Percentiles rank a stretch among this genome's conserved stretches.
Evolutionary conservation across 2,888 invertebrate species (phyloP).

Genomic region (Nomada fucata): DNA sequence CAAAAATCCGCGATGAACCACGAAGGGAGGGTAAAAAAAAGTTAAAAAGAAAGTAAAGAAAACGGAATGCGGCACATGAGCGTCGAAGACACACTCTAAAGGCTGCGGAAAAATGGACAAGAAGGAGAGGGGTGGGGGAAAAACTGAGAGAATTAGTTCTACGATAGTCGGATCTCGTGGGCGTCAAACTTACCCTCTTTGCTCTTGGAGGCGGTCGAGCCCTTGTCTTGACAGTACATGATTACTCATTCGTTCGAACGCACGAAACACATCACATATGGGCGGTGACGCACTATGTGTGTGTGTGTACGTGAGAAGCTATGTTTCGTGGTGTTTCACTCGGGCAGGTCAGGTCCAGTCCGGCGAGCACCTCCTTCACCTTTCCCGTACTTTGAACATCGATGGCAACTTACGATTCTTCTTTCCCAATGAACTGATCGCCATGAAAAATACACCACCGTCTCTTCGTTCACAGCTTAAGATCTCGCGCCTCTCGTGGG

Average conservation of each 20-base stretch:
- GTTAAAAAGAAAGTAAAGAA: background rate
- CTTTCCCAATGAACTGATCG: conserved; percentile 48
- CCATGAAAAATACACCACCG: conserved; percentile 66
- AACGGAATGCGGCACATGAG: conserved; percentile 24
- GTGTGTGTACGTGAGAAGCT: conserved; percentile 51
- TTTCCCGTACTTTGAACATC: conserved; percentile 64
- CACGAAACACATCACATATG: conserved; percentile 79
- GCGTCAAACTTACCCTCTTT: conserved; percentile 80
- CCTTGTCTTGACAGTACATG: conserved; percentile 83
- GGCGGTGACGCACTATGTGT: conserved; percentile 75
- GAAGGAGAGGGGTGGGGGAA: conserved; percentile 17
- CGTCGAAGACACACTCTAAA: conserved; percentile 31
- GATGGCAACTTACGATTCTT: conserved; percentile 66
- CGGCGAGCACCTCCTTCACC: conserved; percentile 67
- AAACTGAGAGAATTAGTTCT: conserved; percentile 34
- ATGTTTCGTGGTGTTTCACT: conserved; percentile 54
- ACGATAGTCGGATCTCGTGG: conserved; percentile 57
- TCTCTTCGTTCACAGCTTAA: conserved; percentile 45
- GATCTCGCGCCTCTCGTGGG: conserved; percentile 34
- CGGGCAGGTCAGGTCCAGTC: conserved; percentile 70
- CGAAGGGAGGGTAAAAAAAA: conserved; percentile 18
- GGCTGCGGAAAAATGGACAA: conserved; percentile 53
- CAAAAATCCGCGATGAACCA: conserved; percentile 16
- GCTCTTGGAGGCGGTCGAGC: conserved; percentile 81
- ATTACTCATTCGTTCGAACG: conserved; percentile 80